A percentile compares a stretch with the other conserved stretches of the same genome.
phyloP scores from a whole-genome alignment of 2,113 vertebrate genomes.

The Mastomys coucha region DNA sequence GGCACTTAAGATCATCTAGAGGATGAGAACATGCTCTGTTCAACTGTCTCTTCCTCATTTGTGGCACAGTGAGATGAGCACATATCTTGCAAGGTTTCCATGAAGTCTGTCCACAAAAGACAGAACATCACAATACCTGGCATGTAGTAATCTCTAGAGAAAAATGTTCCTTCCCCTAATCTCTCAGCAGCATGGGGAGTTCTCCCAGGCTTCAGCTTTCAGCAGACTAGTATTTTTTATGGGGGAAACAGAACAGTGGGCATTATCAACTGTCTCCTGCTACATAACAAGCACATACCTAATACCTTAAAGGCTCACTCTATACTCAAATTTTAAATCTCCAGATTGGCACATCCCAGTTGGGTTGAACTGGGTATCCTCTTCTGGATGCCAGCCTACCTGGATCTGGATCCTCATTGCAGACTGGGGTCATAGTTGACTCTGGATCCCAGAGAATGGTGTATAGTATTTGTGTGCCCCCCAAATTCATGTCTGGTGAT shows the following conservation, averaged over 20 bases:
- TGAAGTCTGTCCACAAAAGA: neutral
- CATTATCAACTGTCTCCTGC: neutral
- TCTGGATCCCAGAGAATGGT: neutral
- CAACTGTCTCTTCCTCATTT: neutral
- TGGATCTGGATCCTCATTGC: neutral
- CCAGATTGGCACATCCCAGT: neutral
- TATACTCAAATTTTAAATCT: neutral
- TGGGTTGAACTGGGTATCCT: neutral
- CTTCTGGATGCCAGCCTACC: neutral
- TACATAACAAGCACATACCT: neutral
- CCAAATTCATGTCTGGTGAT: neutral
- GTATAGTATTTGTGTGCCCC: neutral
- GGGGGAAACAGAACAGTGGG: neutral
- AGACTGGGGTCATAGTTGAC: neutral
- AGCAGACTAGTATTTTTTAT: slow-evolving; percentile 1
- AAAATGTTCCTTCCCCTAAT: neutral
- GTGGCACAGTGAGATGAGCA: neutral
- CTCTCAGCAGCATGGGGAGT: neutral
- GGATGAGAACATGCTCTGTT: neutral
- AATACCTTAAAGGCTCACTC: neutral
- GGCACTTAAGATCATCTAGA: neutral
- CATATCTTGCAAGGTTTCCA: neutral
- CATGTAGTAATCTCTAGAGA: neutral
- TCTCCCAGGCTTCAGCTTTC: neutral
- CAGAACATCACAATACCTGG: neutral